phyloP scores from a whole-genome alignment of 2,113 vertebrate genomes.

The Peucedramus taeniatus region DNA sequence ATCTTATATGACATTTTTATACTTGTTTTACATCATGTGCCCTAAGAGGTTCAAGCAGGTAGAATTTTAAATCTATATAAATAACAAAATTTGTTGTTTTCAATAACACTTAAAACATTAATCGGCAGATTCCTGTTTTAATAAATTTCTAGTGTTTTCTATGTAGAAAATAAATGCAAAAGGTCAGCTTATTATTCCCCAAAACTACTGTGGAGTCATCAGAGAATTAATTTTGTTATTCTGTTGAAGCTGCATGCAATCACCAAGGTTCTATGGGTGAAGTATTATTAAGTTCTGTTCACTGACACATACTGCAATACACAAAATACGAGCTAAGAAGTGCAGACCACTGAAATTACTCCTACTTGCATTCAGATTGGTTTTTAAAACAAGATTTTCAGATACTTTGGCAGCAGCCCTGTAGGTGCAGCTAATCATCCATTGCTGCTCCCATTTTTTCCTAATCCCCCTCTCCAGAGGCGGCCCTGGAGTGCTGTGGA shows the following conservation, averaged over 20 bases:
- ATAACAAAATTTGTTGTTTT: background rate
- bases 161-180: background rate
- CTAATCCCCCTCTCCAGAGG: background rate
- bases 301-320: background rate
- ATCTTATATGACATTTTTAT: background rate
- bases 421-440: background rate
- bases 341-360: background rate
- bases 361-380: background rate
- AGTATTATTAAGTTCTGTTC: conserved; percentile 36
- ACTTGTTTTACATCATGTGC: background rate
- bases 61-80: background rate
- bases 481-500: fast-evolving
- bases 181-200: conserved; percentile 7
- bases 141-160: background rate
- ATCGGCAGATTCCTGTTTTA: background rate
- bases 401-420: background rate
- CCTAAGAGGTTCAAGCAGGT: background rate
- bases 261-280: conserved; percentile 8
- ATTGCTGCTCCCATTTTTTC: background rate
- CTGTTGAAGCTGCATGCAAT: conserved; percentile 30
- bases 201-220: conserved; percentile 8
- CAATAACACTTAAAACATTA: background rate
- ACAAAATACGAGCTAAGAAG: background rate
- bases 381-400: background rate
- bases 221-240: conserved; percentile 43